Evolutionary conservation across 2,113 vertebrate genomes (phyloP).

Genomic region (Solea senegalensis): DNA sequence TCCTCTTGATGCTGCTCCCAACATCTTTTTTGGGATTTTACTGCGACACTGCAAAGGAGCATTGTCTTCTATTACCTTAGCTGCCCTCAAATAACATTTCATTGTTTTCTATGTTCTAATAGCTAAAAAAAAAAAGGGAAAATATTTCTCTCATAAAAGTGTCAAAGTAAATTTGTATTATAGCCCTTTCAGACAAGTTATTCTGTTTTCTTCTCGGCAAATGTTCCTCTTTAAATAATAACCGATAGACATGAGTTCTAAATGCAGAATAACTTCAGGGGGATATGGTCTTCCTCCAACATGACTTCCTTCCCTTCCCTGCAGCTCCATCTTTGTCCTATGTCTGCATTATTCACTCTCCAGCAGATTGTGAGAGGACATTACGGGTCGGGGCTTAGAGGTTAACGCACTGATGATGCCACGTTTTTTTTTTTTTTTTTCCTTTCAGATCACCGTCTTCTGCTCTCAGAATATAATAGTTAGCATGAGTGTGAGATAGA

Average conservation of each 20-base stretch:
- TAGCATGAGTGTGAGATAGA: conserved; percentile 65
- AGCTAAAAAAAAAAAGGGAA: neutral
- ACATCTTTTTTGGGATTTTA: conserved; percentile 16
- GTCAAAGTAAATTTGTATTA: neutral
- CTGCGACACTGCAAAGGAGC: neutral
- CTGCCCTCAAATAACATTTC: neutral
- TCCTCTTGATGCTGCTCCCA: conserved; percentile 11
- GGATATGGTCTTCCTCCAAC: conserved; percentile 10
- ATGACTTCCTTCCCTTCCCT: conserved; percentile 14
- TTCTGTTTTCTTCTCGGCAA: neutral
- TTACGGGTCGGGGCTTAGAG: conserved; percentile 26
- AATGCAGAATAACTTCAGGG: conserved; percentile 21
- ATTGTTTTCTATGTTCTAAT: neutral
- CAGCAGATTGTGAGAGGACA: conserved; percentile 45
- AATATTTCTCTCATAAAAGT: neutral
- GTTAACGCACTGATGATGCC: conserved; percentile 69
- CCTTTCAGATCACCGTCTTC: conserved; percentile 67
- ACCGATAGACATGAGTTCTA: conserved; percentile 10
- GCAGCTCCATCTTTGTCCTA: conserved; percentile 22
- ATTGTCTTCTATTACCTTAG: conserved; percentile 5
- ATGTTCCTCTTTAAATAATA: neutral
- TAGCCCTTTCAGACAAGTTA: neutral
- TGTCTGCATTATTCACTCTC: conserved; percentile 50
- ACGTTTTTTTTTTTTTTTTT: conserved; percentile 44
- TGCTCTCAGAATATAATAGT: conserved; percentile 70